Conservation (phyloP, 2,888 invertebrate species). For the Ophion costatus region DNA sequence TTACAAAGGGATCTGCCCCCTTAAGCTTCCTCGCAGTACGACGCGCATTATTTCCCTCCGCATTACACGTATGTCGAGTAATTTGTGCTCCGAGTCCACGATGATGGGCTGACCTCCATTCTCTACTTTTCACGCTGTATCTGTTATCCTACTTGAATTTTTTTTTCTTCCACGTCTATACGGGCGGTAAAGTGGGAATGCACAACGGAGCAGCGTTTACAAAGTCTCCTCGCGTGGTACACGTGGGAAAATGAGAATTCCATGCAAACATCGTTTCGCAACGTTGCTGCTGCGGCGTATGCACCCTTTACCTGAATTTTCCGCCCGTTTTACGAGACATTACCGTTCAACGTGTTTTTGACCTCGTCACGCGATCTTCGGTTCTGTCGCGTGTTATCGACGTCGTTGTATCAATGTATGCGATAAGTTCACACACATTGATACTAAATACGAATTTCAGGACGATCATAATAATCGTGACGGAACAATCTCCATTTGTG, state of each 20-base stretch:
- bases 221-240: slow-evolving; percentile 31
- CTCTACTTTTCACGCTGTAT: slow-evolving; percentile 31
- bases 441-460: too few relatives aligned
- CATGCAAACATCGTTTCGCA: slow-evolving; percentile 58
- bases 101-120: slow-evolving; percentile 45
- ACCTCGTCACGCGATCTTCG: slow-evolving; percentile 47
- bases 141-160: slow-evolving; percentile 21
- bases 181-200: slow-evolving; percentile 18
- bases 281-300: slow-evolving; percentile 14
- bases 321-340: slow-evolving; percentile 28
- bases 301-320: slow-evolving; percentile 42
- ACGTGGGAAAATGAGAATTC: slow-evolving; percentile 60
- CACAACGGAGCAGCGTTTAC: slow-evolving; percentile 35
- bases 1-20: too few relatives aligned
- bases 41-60: not conserved
- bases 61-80: not conserved
- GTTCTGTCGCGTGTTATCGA: slow-evolving; percentile 26
- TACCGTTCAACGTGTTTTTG: slow-evolving; percentile 23
- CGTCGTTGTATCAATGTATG: slow-evolving; percentile 26
- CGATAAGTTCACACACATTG: too few relatives aligned
- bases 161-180: slow-evolving; percentile 21
- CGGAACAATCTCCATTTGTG: not conserved
- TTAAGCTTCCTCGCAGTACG: not conserved
- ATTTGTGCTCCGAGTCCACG: slow-evolving; percentile 8
- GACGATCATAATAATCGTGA: not conserved